These are phyloP conservation scores for Pavo muticus DNA, from an alignment of 2,113 vertebrate species.

Conservation along the genomic window DNA sequence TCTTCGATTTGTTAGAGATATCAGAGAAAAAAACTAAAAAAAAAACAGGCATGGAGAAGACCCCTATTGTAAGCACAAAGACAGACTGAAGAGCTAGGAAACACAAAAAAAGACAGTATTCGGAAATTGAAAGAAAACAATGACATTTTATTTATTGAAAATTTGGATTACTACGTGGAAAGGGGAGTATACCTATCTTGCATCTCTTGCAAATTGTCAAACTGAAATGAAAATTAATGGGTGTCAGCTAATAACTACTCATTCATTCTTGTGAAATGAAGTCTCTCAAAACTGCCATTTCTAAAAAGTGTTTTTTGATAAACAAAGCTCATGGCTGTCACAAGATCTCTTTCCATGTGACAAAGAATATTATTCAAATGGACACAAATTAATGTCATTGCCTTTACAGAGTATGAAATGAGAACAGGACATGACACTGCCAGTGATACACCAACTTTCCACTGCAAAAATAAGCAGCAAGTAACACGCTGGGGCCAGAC, in stretches of 20 bases:
- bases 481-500: background rate
- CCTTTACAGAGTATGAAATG: background rate
- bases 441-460: background rate
- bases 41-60: background rate
- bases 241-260: background rate
- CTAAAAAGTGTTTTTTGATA: background rate
- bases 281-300: background rate
- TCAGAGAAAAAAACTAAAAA: background rate
- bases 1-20: background rate
- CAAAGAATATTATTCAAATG: background rate
- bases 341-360: background rate
- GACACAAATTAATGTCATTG: slow-evolving; percentile 25
- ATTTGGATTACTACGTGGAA: background rate
- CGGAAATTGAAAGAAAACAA: background rate
- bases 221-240: background rate
- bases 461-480: background rate
- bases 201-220: background rate
- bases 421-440: background rate
- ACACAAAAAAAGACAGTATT: background rate
- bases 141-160: background rate
- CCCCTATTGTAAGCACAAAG: rapidly evolving
- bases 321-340: slow-evolving; percentile 12
- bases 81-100: background rate
- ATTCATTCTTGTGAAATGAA: background rate
- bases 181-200: background rate